Evolutionary conservation across 1,140 invertebrate species (phyloP).

Genomic region (Heliconius himera): DNA sequence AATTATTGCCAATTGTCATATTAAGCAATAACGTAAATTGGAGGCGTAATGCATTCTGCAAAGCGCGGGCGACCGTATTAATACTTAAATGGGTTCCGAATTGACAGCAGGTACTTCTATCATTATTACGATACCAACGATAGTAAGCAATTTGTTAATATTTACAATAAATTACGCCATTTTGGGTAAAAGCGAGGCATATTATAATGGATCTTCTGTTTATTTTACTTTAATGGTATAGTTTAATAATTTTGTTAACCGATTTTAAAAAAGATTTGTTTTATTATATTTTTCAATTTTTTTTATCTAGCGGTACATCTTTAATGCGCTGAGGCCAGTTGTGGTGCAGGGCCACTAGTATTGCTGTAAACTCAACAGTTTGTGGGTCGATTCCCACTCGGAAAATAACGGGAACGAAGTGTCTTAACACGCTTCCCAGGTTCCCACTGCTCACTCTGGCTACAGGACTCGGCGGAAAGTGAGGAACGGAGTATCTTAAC

Average conservation of each 20-base stretch:
- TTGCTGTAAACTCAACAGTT: no score
- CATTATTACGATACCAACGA: background rate
- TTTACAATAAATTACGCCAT: background rate
- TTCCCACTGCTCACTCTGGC: no score
- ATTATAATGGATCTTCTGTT: background rate
- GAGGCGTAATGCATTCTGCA: background rate
- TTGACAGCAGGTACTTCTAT: background rate
- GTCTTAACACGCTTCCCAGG: no score
- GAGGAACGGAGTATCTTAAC: no score
- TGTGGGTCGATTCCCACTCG: no score
- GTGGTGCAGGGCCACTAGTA: no score
- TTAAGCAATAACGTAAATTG: slow-evolving; percentile 19
- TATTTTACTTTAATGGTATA: background rate
- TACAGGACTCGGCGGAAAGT: no score
- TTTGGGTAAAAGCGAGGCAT: background rate
- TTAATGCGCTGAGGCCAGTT: no score
- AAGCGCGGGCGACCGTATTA: slow-evolving; percentile 3
- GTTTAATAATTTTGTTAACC: background rate
- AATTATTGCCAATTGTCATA: slow-evolving; percentile 9
- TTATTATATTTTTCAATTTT: no score
- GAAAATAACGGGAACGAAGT: no score
- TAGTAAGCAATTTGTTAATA: background rate
- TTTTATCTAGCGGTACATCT: no score
- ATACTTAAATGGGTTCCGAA: slow-evolving; percentile 8
- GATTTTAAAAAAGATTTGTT: no score